Conservation (phyloP, 1,140 invertebrate species). For the Dreissena rostriformis region DNA sequence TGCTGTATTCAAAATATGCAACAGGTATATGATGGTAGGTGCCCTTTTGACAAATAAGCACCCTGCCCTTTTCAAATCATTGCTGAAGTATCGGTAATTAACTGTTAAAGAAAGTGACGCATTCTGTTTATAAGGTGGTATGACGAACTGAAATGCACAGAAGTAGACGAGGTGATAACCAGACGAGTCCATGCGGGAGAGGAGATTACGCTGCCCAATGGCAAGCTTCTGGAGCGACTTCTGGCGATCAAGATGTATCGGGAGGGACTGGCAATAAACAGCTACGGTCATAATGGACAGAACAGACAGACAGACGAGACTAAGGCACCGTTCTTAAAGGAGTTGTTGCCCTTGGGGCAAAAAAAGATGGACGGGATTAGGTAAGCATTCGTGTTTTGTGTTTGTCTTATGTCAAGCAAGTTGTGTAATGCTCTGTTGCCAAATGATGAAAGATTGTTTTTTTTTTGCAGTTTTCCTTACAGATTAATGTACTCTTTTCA, state of each 20-base stretch:
- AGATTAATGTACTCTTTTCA: no score
- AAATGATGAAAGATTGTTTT: no score
- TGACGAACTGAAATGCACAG: slow-evolving; percentile 76
- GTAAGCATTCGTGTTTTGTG: no score
- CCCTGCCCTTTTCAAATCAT: no score
- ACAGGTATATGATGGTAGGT: no score
- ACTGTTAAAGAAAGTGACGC: no score
- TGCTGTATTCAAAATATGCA: no score
- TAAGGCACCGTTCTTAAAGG: slow-evolving; percentile 67
- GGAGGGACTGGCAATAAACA: slow-evolving; percentile 60
- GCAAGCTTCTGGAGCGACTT: slow-evolving; percentile 78
- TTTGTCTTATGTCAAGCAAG: no score
- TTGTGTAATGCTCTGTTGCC: no score
- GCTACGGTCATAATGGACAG: not conserved
- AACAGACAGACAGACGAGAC: slow-evolving; percentile 27
- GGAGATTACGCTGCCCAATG: slow-evolving; percentile 74
- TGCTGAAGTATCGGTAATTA: no score
- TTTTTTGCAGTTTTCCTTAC: no score
- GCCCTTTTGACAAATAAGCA: no score
- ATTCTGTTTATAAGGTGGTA: slow-evolving; percentile 74
- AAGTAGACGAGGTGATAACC: slow-evolving; percentile 71
- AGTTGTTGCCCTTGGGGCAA: slow-evolving; percentile 68
- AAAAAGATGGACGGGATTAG: slow-evolving; percentile 70
- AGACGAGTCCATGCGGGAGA: slow-evolving; percentile 67
- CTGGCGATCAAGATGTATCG: slow-evolving; percentile 67